Base-by-base conservation (phyloP, 2,797 vertebrate genomes). In the Halcyon chelicuti region DNA sequence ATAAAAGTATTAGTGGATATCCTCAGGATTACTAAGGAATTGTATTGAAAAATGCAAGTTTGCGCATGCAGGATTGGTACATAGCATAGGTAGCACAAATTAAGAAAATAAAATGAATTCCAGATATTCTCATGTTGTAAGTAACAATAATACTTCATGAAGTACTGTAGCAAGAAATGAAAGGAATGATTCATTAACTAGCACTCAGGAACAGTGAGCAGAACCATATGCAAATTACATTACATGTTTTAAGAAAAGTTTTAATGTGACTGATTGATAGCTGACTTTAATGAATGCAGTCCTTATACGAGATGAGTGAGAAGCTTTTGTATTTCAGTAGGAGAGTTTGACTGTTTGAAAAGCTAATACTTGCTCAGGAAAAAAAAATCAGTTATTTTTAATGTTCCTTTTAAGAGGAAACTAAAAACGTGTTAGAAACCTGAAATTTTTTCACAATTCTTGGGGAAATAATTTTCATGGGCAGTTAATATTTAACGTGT, bases 241-340 rank as follows among this genome's bases (percentile, higher is more conserved):
- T 80, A 68, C 10, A 0, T 70, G 46, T 63, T 83, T 74, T 60
- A 76, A 88, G 85, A 55, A 78, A 86, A 68, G 31, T 67, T 88
- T 84, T 86, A 0, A 70, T 87, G 82, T 91, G 86, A 39, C 51
- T 93, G 93, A 95, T 92, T 93, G 92, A 88, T 54, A 92, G 83
- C 73, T 97, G 90, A 94, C 76, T 67, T 72, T 86, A 93, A 96
- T 92, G 86, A 86, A 94, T 93, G 80, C 60, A 20, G 40, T 23
- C 79, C 71, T 94, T 67, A 8, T 54, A 92, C 58, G 42, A 94
- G 85, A 78, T 55, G 33, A 79, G 44, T 70, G 73, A 75, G 62
- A 79, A 78, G 65, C 33, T 72, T 93, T 93, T 95, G 83, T 83
- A 82, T 96, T 95, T 92, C 80, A 86, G 58, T 49, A 62, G 42